Conservation (phyloP, 2,888 invertebrate species). For the Idaea aversata region DNA sequence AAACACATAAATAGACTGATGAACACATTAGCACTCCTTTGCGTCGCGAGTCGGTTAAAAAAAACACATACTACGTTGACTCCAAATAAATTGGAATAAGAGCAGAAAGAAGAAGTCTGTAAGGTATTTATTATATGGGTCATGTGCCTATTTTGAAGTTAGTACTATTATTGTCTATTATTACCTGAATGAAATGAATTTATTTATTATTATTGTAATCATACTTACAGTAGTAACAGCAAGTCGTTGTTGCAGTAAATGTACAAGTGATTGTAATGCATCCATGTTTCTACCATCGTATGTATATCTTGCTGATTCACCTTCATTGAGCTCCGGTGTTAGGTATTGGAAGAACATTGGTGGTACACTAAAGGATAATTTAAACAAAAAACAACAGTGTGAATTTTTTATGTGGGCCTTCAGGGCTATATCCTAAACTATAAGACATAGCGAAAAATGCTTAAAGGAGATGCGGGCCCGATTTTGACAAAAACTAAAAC, state of each 20-base stretch:
- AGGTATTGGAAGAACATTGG: slow-evolving; percentile 85
- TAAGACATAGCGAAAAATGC: too few relatives aligned
- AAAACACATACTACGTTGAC: too few relatives aligned
- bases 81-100: too few relatives aligned
- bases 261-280: slow-evolving; percentile 85
- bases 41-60: too few relatives aligned
- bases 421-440: too few relatives aligned
- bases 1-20: too few relatives aligned
- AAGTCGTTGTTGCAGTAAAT: slow-evolving; percentile 84
- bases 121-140: too few relatives aligned
- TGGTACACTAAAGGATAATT: slow-evolving; percentile 83
- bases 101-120: too few relatives aligned
- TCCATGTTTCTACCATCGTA: slow-evolving; percentile 89
- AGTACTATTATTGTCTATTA: neutral
- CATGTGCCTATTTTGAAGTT: too few relatives aligned
- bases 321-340: slow-evolving; percentile 78
- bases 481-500: too few relatives aligned
- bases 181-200: neutral
- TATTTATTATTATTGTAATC: slow-evolving; percentile 1
- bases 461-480: too few relatives aligned
- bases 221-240: slow-evolving; percentile 74
- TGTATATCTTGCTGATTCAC: slow-evolving; percentile 68
- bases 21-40: too few relatives aligned
- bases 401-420: slow-evolving; percentile 3
- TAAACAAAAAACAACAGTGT: slow-evolving; percentile 4